These are phyloP conservation scores for Tanypteryx hageni DNA, from an alignment of 2,888 invertebrate species.

Conservation along the genomic window DNA sequence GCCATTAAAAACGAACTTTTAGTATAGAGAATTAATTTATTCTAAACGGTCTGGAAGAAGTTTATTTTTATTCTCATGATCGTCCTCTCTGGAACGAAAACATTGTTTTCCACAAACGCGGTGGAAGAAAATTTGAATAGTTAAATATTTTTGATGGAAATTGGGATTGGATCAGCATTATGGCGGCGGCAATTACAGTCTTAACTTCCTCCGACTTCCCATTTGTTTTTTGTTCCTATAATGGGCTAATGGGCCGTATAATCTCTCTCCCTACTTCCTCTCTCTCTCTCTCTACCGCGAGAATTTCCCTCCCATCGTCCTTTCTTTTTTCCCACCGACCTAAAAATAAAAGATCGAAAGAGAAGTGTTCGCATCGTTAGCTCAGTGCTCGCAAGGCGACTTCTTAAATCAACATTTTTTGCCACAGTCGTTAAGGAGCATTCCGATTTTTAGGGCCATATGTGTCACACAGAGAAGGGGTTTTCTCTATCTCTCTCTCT, in stretches of 20 bases:
- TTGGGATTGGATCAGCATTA: background rate
- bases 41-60: no score
- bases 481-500: background rate
- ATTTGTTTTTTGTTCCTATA: no score
- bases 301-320: background rate
- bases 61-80: no score
- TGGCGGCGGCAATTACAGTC: background rate
- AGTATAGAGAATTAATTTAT: no score
- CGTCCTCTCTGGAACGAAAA: no score
- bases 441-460: background rate
- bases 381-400: background rate
- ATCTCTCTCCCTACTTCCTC: background rate
- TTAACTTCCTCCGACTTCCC: background rate
- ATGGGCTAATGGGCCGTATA: background rate
- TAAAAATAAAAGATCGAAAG: background rate
- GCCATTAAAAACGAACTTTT: no score
- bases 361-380: slow-evolving; percentile 6
- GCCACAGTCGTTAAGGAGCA: background rate
- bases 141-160: no score
- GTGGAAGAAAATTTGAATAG: no score
- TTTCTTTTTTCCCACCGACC: background rate
- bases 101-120: no score
- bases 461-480: background rate
- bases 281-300: background rate
- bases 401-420: background rate